phyloP scores from a whole-genome alignment of 2,113 vertebrate species.

The Lota lota region DNA sequence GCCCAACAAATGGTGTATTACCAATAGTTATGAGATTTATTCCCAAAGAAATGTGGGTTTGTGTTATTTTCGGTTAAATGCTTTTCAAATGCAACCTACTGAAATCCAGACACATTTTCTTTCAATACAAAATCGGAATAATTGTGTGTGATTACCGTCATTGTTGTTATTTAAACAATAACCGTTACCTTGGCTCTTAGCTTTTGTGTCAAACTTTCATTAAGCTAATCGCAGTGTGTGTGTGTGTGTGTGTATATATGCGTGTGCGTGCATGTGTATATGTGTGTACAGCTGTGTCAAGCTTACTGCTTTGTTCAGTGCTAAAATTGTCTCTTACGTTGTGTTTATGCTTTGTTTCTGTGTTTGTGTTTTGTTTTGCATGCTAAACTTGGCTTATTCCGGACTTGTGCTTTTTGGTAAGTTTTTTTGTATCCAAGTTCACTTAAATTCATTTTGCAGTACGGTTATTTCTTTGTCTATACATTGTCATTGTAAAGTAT shows the following conservation, averaged over 20 bases:
- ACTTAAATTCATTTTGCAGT: slow-evolving; percentile 49
- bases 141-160: slow-evolving; percentile 24
- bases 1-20: too few relatives aligned
- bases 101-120: background rate
- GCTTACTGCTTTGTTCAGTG: slow-evolving; percentile 64
- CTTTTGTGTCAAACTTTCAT: slow-evolving; percentile 16
- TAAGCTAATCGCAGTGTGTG: slow-evolving; percentile 10
- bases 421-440: slow-evolving; percentile 72
- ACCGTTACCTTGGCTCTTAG: slow-evolving; percentile 45
- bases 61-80: too few relatives aligned
- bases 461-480: slow-evolving; percentile 25
- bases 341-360: slow-evolving; percentile 68
- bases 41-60: too few relatives aligned
- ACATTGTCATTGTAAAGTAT: slow-evolving; percentile 36
- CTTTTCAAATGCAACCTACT: too few relatives aligned
- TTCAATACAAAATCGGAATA: background rate
- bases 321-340: slow-evolving; percentile 62
- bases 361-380: slow-evolving; percentile 94
- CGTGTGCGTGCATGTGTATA: background rate
- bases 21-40: too few relatives aligned
- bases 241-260: background rate
- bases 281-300: background rate
- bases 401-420: slow-evolving; percentile 99
- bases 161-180: slow-evolving; percentile 45
- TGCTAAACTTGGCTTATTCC: slow-evolving; percentile 99